These are phyloP conservation scores for Salvelinus fontinalis DNA, from an alignment of 2,113 vertebrate genomes.

Conservation along the genomic window DNA sequence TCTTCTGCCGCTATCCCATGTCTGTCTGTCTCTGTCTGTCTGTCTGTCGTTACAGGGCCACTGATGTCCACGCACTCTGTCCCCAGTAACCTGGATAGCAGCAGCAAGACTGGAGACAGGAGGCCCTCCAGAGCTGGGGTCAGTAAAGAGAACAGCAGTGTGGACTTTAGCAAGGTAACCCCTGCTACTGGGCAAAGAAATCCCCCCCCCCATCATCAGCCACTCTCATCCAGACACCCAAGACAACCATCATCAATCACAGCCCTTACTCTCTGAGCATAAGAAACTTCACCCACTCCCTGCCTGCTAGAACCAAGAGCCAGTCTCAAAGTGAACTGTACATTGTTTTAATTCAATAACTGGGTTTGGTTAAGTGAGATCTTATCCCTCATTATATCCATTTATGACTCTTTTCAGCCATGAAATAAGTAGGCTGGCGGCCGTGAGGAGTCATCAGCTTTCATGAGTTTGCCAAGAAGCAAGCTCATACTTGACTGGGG, in stretches of 20 bases:
- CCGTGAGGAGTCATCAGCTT: constrained; percentile 37
- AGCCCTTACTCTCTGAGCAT: constrained; percentile 10
- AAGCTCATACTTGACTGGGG: constrained; percentile 20
- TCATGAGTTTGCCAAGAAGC: constrained; percentile 45
- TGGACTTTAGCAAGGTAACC: constrained; percentile 94
- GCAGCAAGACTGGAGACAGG: constrained; percentile 79
- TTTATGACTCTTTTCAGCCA: constrained; percentile 31
- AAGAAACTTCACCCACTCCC: constrained; percentile 10
- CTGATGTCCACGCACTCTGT: constrained; percentile 85
- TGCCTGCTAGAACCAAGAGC: background rate
- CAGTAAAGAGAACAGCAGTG: constrained; percentile 94
- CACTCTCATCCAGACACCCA: background rate
- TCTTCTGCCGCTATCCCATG: constrained; percentile 20
- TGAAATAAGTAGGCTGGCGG: constrained; percentile 39
- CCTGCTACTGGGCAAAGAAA: constrained; percentile 50
- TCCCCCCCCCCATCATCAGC: constrained; percentile 17
- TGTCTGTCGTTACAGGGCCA: constrained; percentile 71
- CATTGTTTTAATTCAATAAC: background rate
- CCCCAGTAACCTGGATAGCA: constrained; percentile 83
- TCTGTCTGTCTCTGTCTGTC: background rate
- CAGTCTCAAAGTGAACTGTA: background rate
- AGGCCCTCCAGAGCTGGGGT: constrained; percentile 82
- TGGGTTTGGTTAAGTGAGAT: constrained; percentile 23
- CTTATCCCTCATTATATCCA: constrained; percentile 18
- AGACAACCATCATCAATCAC: constrained; percentile 14